phyloP scores from a whole-genome alignment of 2,888 invertebrate species.

The Pristionchus maxplancki region DNA sequence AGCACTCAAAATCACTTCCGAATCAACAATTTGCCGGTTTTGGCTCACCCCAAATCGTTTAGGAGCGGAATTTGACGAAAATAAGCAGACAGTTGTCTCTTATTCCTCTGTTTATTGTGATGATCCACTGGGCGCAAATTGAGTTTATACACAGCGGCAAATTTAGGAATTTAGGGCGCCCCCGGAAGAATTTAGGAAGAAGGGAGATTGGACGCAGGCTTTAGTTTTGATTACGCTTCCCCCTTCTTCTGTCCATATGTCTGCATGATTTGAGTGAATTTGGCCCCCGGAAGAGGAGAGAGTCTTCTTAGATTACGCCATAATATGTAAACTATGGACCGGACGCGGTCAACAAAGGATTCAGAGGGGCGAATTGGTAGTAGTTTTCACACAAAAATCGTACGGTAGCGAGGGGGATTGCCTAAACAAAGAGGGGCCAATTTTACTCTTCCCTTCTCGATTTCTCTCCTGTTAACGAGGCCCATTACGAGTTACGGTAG shows the following conservation, averaged over 20 bases:
- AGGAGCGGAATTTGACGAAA: background rate
- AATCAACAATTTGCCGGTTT: too few species aligned
- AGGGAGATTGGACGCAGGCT: background rate
- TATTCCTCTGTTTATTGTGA: constrained; percentile 33
- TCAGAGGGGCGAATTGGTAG: constrained; percentile 8
- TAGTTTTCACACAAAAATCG: background rate
- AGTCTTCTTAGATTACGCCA: constrained; percentile 31
- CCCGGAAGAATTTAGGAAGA: background rate
- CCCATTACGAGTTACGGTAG: constrained; percentile 26
- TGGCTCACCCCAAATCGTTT: background rate
- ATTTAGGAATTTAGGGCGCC: too few species aligned
- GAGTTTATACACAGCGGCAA: constrained; percentile 44
- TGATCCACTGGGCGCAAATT: background rate
- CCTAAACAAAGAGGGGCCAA: constrained; percentile 31
- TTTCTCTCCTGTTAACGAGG: background rate
- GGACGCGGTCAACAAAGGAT: constrained; percentile 30
- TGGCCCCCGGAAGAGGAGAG: background rate
- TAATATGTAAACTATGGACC: constrained; percentile 39
- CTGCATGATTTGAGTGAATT: constrained; percentile 21
- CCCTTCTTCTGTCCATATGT: constrained; percentile 6
- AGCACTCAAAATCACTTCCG: constrained; percentile 2
- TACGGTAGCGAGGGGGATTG: background rate
- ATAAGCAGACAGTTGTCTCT: background rate
- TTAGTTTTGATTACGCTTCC: constrained; percentile 44
- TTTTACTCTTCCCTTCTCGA: background rate